Evolutionary conservation across 2,888 invertebrate species (phyloP).

Genomic region (Coleophora deauratella): DNA sequence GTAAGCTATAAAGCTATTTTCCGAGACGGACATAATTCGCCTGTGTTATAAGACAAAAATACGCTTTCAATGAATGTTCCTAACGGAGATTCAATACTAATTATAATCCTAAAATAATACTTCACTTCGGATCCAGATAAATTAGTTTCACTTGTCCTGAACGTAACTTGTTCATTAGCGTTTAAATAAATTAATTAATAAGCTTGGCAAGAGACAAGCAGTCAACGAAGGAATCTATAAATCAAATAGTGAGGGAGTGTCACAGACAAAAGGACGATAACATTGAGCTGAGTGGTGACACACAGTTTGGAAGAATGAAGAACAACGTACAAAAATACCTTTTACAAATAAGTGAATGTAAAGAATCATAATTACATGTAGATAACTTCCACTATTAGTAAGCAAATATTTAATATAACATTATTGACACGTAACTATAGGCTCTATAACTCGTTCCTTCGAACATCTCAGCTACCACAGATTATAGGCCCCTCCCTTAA

Average conservation of each 20-base stretch:
- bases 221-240: slow-evolving; percentile 68
- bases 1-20: too few relatives aligned
- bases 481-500: too few relatives aligned
- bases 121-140: slow-evolving; percentile 54
- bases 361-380: too few relatives aligned
- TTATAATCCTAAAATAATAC: slow-evolving; percentile 51
- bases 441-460: too few relatives aligned
- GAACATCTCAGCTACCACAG: too few relatives aligned
- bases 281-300: slow-evolving; percentile 34
- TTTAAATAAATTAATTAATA: slow-evolving; percentile 74
- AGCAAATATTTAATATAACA: too few relatives aligned
- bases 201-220: slow-evolving; percentile 58
- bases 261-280: slow-evolving; percentile 65
- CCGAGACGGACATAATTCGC: too few relatives aligned
- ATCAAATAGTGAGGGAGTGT: slow-evolving; percentile 73
- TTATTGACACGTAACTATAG: too few relatives aligned
- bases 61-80: background rate
- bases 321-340: slow-evolving; percentile 5
- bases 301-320: slow-evolving; percentile 21
- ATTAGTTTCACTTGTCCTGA: slow-evolving; percentile 66
- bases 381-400: too few relatives aligned
- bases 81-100: slow-evolving; percentile 22
- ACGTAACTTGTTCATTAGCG: slow-evolving; percentile 70
- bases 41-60: too few relatives aligned
- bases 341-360: too few relatives aligned